Evolutionary conservation across 2,113 vertebrate species (phyloP).

Genomic region (Engystomops pustulosus): DNA sequence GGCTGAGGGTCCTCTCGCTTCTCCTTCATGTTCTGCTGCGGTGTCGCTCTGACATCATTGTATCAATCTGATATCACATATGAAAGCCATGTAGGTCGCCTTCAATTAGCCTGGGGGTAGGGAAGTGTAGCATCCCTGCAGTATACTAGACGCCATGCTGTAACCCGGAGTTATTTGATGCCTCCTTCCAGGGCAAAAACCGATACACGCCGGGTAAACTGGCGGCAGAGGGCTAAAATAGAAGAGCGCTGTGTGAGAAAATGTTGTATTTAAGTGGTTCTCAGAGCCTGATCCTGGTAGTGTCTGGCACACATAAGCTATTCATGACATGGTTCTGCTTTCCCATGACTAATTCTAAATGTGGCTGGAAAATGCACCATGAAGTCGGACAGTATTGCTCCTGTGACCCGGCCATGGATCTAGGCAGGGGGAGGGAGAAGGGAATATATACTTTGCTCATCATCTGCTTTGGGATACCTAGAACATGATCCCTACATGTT

Average conservation of each 20-base stretch:
- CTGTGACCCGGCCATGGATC: constrained; percentile 54
- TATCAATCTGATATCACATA: no score
- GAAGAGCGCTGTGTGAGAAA: constrained; percentile 23
- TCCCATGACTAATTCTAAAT: constrained; percentile 60
- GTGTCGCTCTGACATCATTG: no score
- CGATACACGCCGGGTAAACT: constrained; percentile 19
- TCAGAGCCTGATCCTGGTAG: constrained; percentile 48
- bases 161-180: not conserved
- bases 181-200: not conserved
- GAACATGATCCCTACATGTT: not conserved
- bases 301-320: constrained; percentile 54
- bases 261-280: constrained; percentile 29
- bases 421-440: constrained; percentile 6
- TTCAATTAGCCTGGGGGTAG: not conserved
- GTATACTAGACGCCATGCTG: not conserved
- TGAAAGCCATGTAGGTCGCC: no score
- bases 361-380: constrained; percentile 52
- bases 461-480: not conserved
- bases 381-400: constrained; percentile 47
- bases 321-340: constrained; percentile 46
- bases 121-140: no score
- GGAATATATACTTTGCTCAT: not conserved
- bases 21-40: not conserved
- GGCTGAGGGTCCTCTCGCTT: not conserved
- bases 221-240: constrained; percentile 39